Evolutionary conservation across 2,888 invertebrate genomes (phyloP).

Genomic region (Drosophila quinaria): DNA sequence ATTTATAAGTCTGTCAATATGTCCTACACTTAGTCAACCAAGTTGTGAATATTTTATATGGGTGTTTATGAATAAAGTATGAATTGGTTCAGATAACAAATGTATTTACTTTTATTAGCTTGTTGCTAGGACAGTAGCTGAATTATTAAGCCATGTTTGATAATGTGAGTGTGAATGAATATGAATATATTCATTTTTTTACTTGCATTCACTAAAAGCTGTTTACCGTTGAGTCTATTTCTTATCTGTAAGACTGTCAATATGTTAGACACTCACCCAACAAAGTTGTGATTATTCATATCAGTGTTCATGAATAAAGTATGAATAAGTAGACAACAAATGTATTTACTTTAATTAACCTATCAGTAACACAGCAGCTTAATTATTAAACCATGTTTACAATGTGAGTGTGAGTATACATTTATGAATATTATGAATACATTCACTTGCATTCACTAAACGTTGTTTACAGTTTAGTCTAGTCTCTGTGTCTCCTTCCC

Average conservation of each 20-base stretch:
- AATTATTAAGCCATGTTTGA: not conserved
- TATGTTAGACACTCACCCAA: too few relatives aligned
- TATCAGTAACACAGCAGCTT: not conserved
- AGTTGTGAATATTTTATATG: not conserved
- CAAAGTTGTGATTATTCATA: not conserved
- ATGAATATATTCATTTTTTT: slow-evolving; percentile 9
- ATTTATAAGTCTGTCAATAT: too few relatives aligned
- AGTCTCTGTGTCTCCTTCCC: not conserved
- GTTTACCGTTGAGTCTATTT: not conserved
- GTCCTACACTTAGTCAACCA: too few relatives aligned
- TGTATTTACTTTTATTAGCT: not conserved
- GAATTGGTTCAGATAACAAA: not conserved
- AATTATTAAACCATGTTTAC: not conserved
- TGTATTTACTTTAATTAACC: not conserved
- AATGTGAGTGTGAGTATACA: not conserved
- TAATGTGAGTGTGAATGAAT: not conserved
- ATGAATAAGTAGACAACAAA: not conserved
- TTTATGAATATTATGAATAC: not conserved
- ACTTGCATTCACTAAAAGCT: slow-evolving; percentile 4
- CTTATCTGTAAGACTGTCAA: too few relatives aligned
- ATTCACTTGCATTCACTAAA: slow-evolving; percentile 9
- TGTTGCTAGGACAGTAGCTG: not conserved
- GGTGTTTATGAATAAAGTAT: not conserved
- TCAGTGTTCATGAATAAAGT: not conserved
- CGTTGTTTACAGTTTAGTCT: not conserved